Conservation (phyloP, 2,888 invertebrate genomes). For the Watsonalla binaria region DNA sequence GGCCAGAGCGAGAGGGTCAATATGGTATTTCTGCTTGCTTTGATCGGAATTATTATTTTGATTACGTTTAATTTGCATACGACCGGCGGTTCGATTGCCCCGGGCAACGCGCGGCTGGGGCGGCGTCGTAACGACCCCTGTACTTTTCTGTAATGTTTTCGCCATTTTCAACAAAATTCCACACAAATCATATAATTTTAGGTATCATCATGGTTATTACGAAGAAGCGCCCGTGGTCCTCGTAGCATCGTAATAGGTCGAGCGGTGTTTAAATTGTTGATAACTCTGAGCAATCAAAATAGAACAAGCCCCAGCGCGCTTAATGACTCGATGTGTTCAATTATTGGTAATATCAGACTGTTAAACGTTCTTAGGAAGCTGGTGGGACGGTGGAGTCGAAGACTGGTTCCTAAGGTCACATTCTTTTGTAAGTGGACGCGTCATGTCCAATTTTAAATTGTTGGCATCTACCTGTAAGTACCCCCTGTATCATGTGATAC, state of each 20-base stretch:
- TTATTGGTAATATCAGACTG: conserved; percentile 73
- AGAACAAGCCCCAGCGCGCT: conserved; percentile 66
- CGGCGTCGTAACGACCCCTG: conserved; percentile 68
- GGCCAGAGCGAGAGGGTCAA: conserved; percentile 48
- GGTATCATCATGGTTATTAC: conserved; percentile 76
- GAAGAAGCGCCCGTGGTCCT: conserved; percentile 69
- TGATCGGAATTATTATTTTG: conserved; percentile 75
- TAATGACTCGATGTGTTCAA: conserved; percentile 69
- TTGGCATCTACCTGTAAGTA: neutral
- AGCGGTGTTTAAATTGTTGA: conserved; percentile 70
- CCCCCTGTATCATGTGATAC: too few relatives aligned
- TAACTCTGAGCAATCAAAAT: conserved; percentile 76
- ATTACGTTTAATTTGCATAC: conserved; percentile 79
- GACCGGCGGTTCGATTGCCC: conserved; percentile 55
- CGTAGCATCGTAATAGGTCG: conserved; percentile 67
- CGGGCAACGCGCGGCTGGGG: conserved; percentile 45
- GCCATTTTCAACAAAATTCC: conserved; percentile 79
- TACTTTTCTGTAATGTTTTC: conserved; percentile 79
- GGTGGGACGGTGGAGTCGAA: conserved; percentile 39
- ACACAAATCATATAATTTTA: conserved; percentile 77
- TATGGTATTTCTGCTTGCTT: conserved; percentile 46
- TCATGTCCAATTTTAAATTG: neutral
- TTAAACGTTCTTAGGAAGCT: conserved; percentile 74
- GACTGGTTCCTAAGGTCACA: conserved; percentile 42
- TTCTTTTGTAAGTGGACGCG: conserved; percentile 24